Percentiles rank a stretch among this genome's conserved stretches.
Conservation (phyloP, 2,113 vertebrate genomes). For the Quiscalus mexicanus region DNA sequence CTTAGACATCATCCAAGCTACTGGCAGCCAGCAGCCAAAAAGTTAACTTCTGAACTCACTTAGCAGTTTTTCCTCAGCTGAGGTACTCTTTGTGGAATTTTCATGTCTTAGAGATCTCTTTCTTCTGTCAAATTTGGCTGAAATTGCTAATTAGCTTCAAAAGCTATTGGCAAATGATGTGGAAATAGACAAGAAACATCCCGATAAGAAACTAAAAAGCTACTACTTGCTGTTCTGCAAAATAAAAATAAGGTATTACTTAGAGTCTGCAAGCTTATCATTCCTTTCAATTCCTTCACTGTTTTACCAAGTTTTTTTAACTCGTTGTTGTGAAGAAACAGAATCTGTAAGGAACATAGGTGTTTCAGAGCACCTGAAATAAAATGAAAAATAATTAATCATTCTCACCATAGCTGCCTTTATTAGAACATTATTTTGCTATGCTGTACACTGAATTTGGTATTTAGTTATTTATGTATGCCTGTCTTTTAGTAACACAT, state of each 20-base stretch:
- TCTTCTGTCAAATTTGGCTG: neutral
- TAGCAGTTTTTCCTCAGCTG: neutral
- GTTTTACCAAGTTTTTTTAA: constrained; percentile 69
- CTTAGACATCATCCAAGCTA: neutral
- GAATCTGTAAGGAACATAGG: constrained; percentile 65
- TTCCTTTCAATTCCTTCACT: constrained; percentile 77
- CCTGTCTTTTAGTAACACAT: neutral
- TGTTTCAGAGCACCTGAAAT: constrained; percentile 73
- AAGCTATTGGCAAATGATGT: neutral
- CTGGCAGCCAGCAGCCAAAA: neutral
- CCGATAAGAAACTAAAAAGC: neutral
- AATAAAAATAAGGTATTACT: constrained; percentile 67
- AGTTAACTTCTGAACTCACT: neutral
- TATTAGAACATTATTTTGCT: neutral
- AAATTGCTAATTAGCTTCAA: neutral
- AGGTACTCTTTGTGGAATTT: neutral
- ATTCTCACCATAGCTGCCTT: neutral
- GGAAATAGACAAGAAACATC: neutral
- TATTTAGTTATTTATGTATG: neutral
- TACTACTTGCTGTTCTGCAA: neutral
- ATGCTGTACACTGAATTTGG: neutral
- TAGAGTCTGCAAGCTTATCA: constrained; percentile 74
- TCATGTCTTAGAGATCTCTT: neutral
- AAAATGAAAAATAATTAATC: neutral
- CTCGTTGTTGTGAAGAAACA: constrained; percentile 80